Conservation (phyloP, 2,888 invertebrate species). For the Creontiades dilutus region DNA sequence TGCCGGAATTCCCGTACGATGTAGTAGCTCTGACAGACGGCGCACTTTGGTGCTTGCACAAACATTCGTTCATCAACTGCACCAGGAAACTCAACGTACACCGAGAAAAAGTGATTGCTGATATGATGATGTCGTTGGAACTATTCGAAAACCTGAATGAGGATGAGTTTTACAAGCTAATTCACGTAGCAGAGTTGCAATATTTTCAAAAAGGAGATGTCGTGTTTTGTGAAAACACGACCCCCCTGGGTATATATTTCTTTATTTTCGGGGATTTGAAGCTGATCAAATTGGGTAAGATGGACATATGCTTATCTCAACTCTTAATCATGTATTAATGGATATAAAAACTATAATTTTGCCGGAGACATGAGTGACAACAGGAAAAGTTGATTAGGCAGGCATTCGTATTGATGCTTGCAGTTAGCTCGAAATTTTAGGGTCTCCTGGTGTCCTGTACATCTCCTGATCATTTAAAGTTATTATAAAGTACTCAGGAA, state of each 20-base stretch:
- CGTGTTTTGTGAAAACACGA: constrained; percentile 34
- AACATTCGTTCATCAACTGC: not conserved
- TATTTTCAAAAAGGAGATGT: constrained; percentile 37
- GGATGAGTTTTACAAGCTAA: constrained; percentile 39
- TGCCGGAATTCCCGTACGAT: not conserved
- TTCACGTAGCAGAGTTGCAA: constrained; percentile 12
- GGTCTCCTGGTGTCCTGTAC: no score
- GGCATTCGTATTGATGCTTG: no score
- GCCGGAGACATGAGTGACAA: no score
- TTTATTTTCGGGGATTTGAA: constrained; percentile 35
- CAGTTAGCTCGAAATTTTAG: no score
- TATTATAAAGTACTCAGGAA: no score
- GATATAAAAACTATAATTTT: no score
- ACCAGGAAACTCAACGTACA: not conserved
- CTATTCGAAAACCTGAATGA: constrained; percentile 33
- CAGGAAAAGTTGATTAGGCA: no score
- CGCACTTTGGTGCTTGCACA: constrained; percentile 48
- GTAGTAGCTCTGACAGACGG: constrained; percentile 8
- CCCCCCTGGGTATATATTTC: constrained; percentile 44
- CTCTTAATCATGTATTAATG: no score
- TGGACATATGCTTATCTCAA: not conserved
- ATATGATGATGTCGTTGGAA: constrained; percentile 1
- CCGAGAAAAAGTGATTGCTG: not conserved
- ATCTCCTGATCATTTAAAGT: no score
- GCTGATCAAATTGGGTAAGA: constrained; percentile 41